Conservation (phyloP, 2,888 invertebrate species). For the Xestobium rufovillosum region DNA sequence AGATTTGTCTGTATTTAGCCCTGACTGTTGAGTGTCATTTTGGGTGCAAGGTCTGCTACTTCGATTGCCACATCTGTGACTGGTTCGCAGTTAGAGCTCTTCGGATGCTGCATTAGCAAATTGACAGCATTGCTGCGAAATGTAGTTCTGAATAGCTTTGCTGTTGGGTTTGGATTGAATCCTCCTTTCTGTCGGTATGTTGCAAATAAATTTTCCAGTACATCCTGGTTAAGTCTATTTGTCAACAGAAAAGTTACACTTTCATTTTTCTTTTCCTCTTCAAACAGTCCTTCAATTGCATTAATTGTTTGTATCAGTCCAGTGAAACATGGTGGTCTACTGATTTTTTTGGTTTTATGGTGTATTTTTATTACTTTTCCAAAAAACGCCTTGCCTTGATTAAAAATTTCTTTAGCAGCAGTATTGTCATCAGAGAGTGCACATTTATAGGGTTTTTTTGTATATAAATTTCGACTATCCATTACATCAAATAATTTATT, state of each 20-base stretch:
- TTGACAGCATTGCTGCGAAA: constrained; percentile 19
- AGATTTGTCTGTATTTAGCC: too few species aligned
- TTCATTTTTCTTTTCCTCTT: constrained; percentile 15
- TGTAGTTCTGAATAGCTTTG: constrained; percentile 16
- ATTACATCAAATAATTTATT: too few species aligned
- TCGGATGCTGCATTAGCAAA: constrained; percentile 8
- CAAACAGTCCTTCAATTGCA: constrained; percentile 10
- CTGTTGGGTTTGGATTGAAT: constrained; percentile 21
- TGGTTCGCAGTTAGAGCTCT: constrained; percentile 9
- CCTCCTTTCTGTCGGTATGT: constrained; percentile 21
- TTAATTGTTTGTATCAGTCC: constrained; percentile 7
- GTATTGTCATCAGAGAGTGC: too few species aligned
- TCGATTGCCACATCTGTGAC: constrained; percentile 8
- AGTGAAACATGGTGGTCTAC: constrained; percentile 11
- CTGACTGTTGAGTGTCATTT: too few species aligned
- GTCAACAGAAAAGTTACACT: constrained; percentile 20
- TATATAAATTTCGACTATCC: too few species aligned
- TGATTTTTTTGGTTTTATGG: constrained; percentile 10
- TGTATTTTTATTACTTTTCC: too few species aligned
- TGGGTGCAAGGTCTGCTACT: constrained; percentile 6
- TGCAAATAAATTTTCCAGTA: constrained; percentile 22
- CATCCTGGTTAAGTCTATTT: constrained; percentile 21
- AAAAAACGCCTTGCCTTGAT: too few species aligned
- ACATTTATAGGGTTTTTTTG: too few species aligned
- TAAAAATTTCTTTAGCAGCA: too few species aligned